Conservation (phyloP, 2,113 vertebrate species). For the Leucoraja erinaceus region DNA sequence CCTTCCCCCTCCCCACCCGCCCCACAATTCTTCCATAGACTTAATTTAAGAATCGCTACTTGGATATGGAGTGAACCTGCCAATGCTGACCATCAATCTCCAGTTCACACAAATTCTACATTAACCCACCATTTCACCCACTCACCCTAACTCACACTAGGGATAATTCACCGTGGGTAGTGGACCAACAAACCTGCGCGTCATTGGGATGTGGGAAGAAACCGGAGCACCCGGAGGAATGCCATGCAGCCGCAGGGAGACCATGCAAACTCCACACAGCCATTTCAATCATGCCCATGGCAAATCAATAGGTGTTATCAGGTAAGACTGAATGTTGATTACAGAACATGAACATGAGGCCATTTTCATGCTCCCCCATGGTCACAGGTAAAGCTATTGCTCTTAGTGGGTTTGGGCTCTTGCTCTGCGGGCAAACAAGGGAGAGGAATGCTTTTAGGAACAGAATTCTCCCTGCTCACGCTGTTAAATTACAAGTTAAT, state of each 20-base stretch:
- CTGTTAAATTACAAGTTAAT: background rate
- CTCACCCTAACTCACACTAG: no score
- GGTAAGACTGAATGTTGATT: background rate
- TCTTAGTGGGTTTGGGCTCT: background rate
- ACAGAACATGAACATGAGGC: background rate
- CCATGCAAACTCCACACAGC: no score
- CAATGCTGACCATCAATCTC: background rate
- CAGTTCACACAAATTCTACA: no score
- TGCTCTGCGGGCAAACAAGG: background rate
- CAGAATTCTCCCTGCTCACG: background rate
- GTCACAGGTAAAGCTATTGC: background rate
- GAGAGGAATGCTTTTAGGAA: background rate
- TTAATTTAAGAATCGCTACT: background rate
- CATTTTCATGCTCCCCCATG: background rate
- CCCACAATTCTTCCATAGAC: background rate
- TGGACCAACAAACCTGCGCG: no score
- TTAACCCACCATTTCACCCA: no score
- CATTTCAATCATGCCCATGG: no score
- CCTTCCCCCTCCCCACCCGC: no score
- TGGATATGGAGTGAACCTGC: background rate
- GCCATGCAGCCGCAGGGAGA: no score
- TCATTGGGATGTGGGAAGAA: no score
- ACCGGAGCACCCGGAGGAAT: no score
- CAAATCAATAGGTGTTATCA: background rate
- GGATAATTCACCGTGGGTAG: no score